A percentile compares a stretch with the other conserved stretches of the same genome.
These are phyloP conservation scores for Leuciscus waleckii DNA, from an alignment of 2,797 vertebrate genomes.

Conservation along the genomic window DNA sequence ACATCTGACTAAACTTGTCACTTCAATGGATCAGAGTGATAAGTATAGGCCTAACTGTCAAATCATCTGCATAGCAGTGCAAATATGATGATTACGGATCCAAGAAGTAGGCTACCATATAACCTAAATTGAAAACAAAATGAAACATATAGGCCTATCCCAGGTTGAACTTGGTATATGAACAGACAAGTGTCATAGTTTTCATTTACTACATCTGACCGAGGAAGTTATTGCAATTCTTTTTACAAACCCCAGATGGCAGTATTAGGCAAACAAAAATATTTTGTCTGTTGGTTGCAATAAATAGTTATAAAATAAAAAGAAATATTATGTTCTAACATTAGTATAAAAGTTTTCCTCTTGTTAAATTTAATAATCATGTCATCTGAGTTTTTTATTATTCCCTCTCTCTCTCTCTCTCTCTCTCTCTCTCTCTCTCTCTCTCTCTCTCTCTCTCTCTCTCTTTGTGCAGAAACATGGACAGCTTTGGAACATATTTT, in stretches of 20 bases:
- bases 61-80: too few species aligned
- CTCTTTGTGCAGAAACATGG: neutral
- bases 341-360: neutral
- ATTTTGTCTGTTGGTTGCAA: neutral
- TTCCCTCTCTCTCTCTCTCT: neutral
- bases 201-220: neutral
- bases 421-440: neutral
- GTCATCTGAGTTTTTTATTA: neutral
- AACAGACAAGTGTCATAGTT: neutral
- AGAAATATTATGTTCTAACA: neutral
- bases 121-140: too few species aligned
- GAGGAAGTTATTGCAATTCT: neutral
- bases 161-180: neutral
- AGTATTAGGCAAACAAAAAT: slow-evolving; percentile 1
- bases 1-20: too few species aligned
- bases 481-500: neutral
- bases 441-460: neutral
- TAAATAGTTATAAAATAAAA: neutral
- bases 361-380: neutral
- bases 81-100: too few species aligned
- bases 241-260: slow-evolving; percentile 23
- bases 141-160: too few species aligned
- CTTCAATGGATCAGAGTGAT: too few species aligned
- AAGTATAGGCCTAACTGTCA: too few species aligned
- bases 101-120: too few species aligned